phyloP scores from a whole-genome alignment of 1,140 invertebrate genomes.

The Microplitis mediator region DNA sequence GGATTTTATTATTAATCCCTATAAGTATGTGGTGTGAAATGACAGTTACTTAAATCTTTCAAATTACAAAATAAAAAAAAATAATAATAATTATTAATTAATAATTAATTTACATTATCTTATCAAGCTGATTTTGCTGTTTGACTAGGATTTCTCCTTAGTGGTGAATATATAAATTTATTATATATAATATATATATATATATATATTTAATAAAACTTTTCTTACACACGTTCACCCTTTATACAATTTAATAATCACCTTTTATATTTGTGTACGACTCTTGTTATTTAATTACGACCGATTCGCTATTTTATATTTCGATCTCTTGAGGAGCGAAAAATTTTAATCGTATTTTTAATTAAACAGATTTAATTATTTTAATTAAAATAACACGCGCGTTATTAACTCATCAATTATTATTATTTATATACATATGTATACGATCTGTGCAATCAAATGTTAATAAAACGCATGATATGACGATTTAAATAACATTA shows the following conservation, averaged over 20 bases:
- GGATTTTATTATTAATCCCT: too few species aligned
- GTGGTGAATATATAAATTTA: constrained; percentile 26
- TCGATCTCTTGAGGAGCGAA: too few species aligned
- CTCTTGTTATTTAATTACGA: too few species aligned
- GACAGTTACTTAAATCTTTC: too few species aligned
- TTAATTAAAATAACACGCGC: too few species aligned
- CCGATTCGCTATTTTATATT: too few species aligned
- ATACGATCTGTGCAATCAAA: background rate
- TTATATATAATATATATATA: constrained; percentile 23
- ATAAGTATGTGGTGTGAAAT: too few species aligned
- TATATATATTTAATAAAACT: constrained; percentile 22
- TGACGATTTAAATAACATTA: too few species aligned
- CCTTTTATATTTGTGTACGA: background rate
- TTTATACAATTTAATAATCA: constrained; percentile 1
- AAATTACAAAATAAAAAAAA: constrained; percentile 1
- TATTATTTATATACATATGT: background rate
- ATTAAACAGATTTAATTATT: too few species aligned
- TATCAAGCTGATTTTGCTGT: background rate
- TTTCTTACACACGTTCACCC: background rate
- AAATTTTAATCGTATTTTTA: too few species aligned
- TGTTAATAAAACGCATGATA: background rate
- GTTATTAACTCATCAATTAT: background rate
- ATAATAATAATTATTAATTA: background rate
- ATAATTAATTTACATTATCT: constrained; percentile 4
- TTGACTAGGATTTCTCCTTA: constrained; percentile 37